Conservation (phyloP, 2,888 invertebrate genomes). For the Dromius quadrimaculatus region DNA sequence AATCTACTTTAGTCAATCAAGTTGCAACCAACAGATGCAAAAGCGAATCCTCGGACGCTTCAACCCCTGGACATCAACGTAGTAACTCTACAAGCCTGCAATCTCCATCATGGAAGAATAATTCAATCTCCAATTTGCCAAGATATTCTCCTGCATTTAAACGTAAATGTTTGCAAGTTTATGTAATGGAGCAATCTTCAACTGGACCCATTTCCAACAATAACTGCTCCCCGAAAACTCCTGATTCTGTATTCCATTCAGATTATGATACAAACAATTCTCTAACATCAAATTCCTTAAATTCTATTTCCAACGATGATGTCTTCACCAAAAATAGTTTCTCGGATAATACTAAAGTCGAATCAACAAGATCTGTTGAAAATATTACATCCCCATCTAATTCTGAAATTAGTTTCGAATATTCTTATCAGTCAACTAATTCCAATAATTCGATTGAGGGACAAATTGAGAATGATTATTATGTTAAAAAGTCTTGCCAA, state of each 20-base stretch:
- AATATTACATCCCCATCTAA: conserved; percentile 72
- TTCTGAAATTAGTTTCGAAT: conserved; percentile 73
- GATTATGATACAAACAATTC: conserved; percentile 56
- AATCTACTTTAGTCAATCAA: conserved; percentile 59
- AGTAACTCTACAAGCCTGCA: conserved; percentile 57
- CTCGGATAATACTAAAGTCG: conserved; percentile 15
- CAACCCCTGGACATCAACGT: conserved; percentile 58
- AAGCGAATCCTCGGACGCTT: conserved; percentile 54
- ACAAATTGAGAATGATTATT: conserved; percentile 37
- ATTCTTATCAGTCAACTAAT: conserved; percentile 56
- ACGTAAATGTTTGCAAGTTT: conserved; percentile 78
- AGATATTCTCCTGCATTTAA: conserved; percentile 88
- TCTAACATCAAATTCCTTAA: conserved; percentile 58
- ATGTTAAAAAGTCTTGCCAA: conserved; percentile 40
- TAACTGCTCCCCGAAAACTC: conserved; percentile 15
- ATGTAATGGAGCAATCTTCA: conserved; percentile 61
- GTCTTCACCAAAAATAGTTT: conserved; percentile 50
- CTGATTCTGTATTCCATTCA: conserved; percentile 64
- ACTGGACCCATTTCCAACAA: conserved; percentile 55
- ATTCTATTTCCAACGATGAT: conserved; percentile 59
- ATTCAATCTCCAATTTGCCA: conserved; percentile 70
- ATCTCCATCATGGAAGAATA: conserved; percentile 63
- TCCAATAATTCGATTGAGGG: conserved; percentile 15
- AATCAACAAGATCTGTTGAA: conserved; percentile 68
- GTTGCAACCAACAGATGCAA: conserved; percentile 62